Percentiles rank a stretch among this genome's conserved stretches.
These are phyloP conservation scores for Porites lutea DNA, from an alignment of 64 coral and sea anemone genomes.

Conservation along the genomic window DNA sequence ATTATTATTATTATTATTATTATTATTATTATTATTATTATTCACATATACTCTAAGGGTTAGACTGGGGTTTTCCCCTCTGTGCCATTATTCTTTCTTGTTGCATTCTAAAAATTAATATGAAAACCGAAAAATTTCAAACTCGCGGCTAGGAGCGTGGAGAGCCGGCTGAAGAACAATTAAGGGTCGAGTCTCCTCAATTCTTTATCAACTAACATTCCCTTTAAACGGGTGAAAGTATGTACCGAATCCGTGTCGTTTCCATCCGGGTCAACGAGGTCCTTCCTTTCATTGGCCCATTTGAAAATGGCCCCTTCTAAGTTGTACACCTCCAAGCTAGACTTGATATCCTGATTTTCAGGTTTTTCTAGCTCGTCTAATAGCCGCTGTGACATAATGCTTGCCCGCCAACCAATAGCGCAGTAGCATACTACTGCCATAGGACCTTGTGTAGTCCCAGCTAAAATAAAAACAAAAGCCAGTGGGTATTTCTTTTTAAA, in stretches of 20 bases:
- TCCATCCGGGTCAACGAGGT: slow-evolving; percentile 56
- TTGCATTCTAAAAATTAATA: too few species aligned
- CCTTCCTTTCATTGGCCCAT: slow-evolving; percentile 72
- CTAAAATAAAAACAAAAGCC: not conserved
- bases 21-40: not conserved
- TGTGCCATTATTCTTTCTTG: too few species aligned
- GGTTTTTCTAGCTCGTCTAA: slow-evolving; percentile 45
- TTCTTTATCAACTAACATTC: slow-evolving; percentile 39
- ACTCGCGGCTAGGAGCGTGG: too few species aligned
- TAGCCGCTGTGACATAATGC: slow-evolving; percentile 55
- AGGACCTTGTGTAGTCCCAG: slow-evolving; percentile 20
- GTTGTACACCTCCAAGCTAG: slow-evolving; percentile 51
- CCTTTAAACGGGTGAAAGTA: slow-evolving; percentile 11
- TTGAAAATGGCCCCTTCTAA: slow-evolving; percentile 81
- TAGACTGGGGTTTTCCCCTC: too few species aligned
- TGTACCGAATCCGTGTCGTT: slow-evolving; percentile 38
- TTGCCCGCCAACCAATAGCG: slow-evolving; percentile 74
- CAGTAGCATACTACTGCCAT: slow-evolving; percentile 70
- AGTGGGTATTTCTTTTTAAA: too few species aligned
- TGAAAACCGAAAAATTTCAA: too few species aligned
- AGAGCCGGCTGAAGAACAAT: not conserved
- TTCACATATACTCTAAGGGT: too few species aligned
- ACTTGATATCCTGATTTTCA: slow-evolving; percentile 4
- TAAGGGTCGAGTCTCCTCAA: slow-evolving; percentile 22
- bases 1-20: not conserved